These are phyloP conservation scores for Tetranychus cinnabarinus DNA, from an alignment of 1,140 invertebrate genomes.

Conservation along the genomic window DNA sequence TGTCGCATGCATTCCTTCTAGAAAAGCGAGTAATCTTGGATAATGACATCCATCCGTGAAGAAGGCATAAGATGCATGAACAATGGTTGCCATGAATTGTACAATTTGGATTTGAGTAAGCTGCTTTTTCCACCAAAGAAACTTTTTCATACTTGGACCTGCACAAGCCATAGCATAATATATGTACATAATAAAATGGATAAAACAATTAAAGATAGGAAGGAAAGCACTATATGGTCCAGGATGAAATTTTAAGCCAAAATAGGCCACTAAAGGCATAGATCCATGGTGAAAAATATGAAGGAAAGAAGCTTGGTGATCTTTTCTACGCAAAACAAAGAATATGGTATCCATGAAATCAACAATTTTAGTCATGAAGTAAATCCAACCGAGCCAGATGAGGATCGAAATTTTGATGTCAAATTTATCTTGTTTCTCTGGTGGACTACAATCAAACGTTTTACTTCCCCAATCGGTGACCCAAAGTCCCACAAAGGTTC, in stretches of 20 bases:
- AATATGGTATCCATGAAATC: constrained; percentile 26
- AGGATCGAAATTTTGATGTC: background rate
- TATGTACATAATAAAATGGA: constrained; percentile 33
- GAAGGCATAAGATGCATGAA: background rate
- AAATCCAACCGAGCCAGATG: constrained; percentile 19
- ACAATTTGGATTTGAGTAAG: constrained; percentile 30
- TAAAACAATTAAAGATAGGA: constrained; percentile 24
- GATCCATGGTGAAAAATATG: constrained; percentile 26
- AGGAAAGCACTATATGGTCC: background rate
- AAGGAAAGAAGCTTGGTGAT: constrained; percentile 24
- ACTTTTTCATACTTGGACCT: constrained; percentile 26
- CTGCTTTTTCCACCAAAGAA: constrained; percentile 33
- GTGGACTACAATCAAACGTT: background rate
- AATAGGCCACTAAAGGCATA: constrained; percentile 7
- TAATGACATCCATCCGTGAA: background rate
- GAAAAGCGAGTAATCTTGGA: background rate
- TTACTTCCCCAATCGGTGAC: background rate
- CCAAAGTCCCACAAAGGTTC: background rate
- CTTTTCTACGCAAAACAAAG: constrained; percentile 25
- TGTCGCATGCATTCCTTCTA: background rate
- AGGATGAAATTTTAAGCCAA: constrained; percentile 5
- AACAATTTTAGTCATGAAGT: constrained; percentile 23
- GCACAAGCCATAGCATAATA: constrained; percentile 30
- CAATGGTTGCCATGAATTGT: constrained; percentile 1
- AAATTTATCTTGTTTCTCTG: background rate